Conservation (phyloP, 2,888 invertebrate genomes). For the Leptinotarsa peninsularis region DNA sequence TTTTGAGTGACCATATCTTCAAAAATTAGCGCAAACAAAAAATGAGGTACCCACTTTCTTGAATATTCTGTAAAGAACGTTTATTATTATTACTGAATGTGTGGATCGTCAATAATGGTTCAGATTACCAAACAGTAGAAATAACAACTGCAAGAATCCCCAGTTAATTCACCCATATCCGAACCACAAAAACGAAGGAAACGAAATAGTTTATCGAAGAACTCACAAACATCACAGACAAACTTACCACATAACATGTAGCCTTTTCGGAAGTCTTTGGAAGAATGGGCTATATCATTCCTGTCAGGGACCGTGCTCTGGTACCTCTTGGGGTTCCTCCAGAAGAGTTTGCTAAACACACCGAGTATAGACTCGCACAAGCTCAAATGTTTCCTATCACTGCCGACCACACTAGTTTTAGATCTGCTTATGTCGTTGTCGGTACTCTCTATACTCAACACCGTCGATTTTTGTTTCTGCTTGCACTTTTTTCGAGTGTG, state of each 20-base stretch:
- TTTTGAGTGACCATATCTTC: no score
- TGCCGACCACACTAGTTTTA: slow-evolving; percentile 60
- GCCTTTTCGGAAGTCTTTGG: slow-evolving; percentile 62
- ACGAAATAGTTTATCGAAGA: neutral
- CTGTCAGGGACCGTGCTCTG: slow-evolving; percentile 62
- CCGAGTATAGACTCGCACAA: slow-evolving; percentile 75
- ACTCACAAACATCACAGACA: slow-evolving; percentile 29
- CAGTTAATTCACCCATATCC: neutral
- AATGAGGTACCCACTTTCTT: no score
- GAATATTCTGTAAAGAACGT: no score
- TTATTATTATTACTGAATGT: no score
- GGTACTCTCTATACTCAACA: slow-evolving; percentile 53
- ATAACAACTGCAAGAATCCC: no score
- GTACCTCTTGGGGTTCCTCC: slow-evolving; percentile 68
- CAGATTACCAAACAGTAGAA: no score
- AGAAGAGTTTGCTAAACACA: slow-evolving; percentile 64
- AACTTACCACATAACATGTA: slow-evolving; percentile 65
- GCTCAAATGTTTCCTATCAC: slow-evolving; percentile 64
- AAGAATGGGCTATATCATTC: slow-evolving; percentile 62
- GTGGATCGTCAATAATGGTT: no score
- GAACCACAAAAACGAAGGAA: neutral
- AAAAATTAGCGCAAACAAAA: no score
- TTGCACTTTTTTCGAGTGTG: slow-evolving; percentile 66
- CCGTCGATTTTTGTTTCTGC: slow-evolving; percentile 60
- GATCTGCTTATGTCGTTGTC: slow-evolving; percentile 62